Evolutionary conservation across 2,888 invertebrate species (phyloP), one percentile per base, ranked within the genome.

Genomic region (Pseudoips prasinana): DNA sequence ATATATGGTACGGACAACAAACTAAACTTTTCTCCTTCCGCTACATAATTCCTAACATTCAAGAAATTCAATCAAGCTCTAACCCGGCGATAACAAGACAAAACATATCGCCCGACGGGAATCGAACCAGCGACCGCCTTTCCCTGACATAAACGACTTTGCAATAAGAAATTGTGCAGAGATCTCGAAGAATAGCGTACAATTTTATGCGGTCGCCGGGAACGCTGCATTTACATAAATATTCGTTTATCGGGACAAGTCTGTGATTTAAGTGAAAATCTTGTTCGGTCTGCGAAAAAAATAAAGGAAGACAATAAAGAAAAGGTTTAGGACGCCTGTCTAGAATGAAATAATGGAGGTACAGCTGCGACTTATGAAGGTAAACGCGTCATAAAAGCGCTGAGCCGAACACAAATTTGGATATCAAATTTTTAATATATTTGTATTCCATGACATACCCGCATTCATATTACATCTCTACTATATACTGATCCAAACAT

Each of bases 181-280:
- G 38, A 60, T 66, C 52, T 62, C 37, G 56, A 58, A 55, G 60
- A 71, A 73, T 68, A 58, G 54, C 58, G 54, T 50, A 58, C 59
- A 56, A 60, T 67, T 73, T 67, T 64, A 61, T 73, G 65, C 68
- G 66, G 67, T 60, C 55, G 56, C 46, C 42, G 46, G 47, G 58
- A 57, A 64, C 55, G 65, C 51, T 64, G 68, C 70, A 77, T 79
- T 78, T 76, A 75, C 78, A 79, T 79, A 79, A 75, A 77, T 75
- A 78, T 78, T 77, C 78, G 77, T 78, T 79, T 79, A 79, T 76
- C 67, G 69, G 61, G 57, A 69, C 69, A 65, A 66, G 61, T 65
- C 66, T 58, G 66, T 63, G 72, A 72, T 72, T 73, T 71, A 65
- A 70, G 70, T 60, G 63, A 63, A 68, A 72, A 75, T 69, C 66